Base-by-base conservation (phyloP, 2,113 vertebrate species). In the Pseudorectes ferrugineus region DNA sequence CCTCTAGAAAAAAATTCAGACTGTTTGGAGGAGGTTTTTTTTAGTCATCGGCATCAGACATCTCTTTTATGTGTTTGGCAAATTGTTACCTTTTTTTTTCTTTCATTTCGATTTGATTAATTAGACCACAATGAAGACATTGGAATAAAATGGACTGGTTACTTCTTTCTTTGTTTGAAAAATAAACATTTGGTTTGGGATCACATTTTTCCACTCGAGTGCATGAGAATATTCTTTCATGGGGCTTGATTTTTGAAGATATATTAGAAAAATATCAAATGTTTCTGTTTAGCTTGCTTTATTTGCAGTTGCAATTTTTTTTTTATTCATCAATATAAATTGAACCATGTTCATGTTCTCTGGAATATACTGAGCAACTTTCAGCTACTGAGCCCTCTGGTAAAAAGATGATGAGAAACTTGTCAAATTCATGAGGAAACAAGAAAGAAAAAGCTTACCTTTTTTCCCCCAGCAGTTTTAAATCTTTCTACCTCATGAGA, bases 91-190 rank as follows among this genome's bases (percentile, higher is more conserved):
- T 40, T 88, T 35, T 97, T 81, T 54, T 58, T 21, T 5, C 46
- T 92, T 95, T 71, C 79, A 38, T 96, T 97, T 96, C 96, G 77
- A 93, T 95, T 97, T 97, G 97, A 98, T 98, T 97, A 96, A 97
- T 97, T 97, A 96, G 90, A 97, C 95, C 94, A 81, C 97, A 97
- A 87, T 96, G 96, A 96, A 97, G 96, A 97, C 89, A 79, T 26
- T 77, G 83, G 88, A 95, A 93, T 90, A 97, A 89, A 95, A 92
- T 70, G 70, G 86, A 95, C 89, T 92, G 77, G 90, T 92, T 96
- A 90, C 93, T 97, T 97, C 89, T 95, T 87, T 87, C 88, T 94
- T 95, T 97, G 91, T 97, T 96, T 85, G 65, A 97, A 97, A 98
- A 95, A 95, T 96, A 97, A 98, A 97, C 95, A 96, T 94, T 97